phyloP scores from a whole-genome alignment of 1,140 invertebrate species.

The Hirudo medicinalis region DNA sequence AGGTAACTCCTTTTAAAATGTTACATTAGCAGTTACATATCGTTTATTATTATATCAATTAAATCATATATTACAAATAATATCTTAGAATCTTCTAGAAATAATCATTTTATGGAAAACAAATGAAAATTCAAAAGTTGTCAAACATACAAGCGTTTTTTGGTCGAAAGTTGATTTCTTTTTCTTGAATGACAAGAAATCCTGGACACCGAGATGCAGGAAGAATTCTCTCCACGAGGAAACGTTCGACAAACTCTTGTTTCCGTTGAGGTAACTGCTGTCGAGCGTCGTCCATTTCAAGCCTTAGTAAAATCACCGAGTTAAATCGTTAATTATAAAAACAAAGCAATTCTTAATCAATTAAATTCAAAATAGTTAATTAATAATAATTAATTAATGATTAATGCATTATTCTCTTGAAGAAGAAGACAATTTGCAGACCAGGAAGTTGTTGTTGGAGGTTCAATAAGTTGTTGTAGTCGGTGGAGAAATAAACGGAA shows the following conservation, averaged over 20 bases:
- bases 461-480: constrained; percentile 27
- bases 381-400: too few relatives aligned
- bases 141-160: constrained; percentile 25
- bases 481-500: constrained; percentile 31
- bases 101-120: not conserved
- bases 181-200: constrained; percentile 29
- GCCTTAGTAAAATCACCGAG: constrained; percentile 24
- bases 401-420: constrained; percentile 5
- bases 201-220: constrained; percentile 30
- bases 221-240: constrained; percentile 33
- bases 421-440: not conserved
- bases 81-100: not conserved
- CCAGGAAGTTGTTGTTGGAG: not conserved
- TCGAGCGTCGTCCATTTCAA: constrained; percentile 34
- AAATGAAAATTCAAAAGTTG: not conserved
- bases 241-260: constrained; percentile 17
- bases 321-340: too few relatives aligned
- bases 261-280: constrained; percentile 27
- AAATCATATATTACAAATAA: not conserved
- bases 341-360: too few relatives aligned
- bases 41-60: not conserved
- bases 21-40: not conserved
- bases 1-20: not conserved
- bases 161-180: constrained; percentile 21
- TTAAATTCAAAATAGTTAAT: too few relatives aligned